Percentiles rank a stretch among this genome's conserved stretches.
phyloP scores from a whole-genome alignment of 2,888 invertebrate genomes.

The Physocephala rufipes region DNA sequence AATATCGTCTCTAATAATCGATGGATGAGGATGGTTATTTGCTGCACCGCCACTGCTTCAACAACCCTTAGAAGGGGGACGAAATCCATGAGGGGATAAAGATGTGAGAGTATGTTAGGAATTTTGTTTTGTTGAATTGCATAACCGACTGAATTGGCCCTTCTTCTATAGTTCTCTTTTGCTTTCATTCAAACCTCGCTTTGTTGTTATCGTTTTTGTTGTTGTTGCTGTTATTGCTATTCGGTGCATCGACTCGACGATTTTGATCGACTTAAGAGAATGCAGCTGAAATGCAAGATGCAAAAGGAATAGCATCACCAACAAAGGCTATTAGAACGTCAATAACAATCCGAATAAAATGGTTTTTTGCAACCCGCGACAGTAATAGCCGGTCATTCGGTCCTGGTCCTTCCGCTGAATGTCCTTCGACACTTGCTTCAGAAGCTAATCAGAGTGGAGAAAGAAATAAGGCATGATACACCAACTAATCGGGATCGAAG shows the following conservation, averaged over 20 bases:
- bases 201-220: neutral
- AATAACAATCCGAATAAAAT: neutral
- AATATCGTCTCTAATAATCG: slow-evolving; percentile 31
- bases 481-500: neutral
- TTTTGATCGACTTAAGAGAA: slow-evolving; percentile 32
- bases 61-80: neutral
- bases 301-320: slow-evolving; percentile 5
- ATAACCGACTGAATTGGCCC: neutral
- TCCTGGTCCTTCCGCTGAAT: slow-evolving; percentile 10
- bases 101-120: neutral
- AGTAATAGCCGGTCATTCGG: neutral
- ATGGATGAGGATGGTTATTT: slow-evolving; percentile 23
- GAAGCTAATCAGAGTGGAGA: too few relatives aligned
- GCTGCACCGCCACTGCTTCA: neutral
- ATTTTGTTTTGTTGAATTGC: too few relatives aligned
- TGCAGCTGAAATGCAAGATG: neutral
- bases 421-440: neutral
- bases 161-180: neutral
- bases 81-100: neutral
- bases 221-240: neutral
- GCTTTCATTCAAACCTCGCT: too few relatives aligned
- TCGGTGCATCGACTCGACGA: slow-evolving; percentile 14
- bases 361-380: too few relatives aligned
- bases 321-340: neutral
- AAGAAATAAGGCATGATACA: too few relatives aligned